Conservation (phyloP, 2,113 vertebrate genomes). For the Tychaedon coryphoeus region DNA sequence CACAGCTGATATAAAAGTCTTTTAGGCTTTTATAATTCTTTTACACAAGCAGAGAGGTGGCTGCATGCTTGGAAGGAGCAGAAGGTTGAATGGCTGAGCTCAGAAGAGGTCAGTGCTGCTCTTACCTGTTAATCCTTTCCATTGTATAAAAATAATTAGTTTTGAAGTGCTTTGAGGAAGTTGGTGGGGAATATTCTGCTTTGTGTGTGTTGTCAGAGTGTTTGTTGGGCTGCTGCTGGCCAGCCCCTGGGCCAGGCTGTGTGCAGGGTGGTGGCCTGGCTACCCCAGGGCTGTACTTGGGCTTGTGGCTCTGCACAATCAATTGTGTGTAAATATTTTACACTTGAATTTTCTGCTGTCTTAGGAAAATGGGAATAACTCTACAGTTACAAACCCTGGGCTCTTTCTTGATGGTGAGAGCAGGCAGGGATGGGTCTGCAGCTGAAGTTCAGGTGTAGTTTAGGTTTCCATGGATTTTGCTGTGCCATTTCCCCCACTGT, state of each 20-base stretch:
- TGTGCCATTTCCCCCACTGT: fast-evolving
- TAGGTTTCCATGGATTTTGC: fast-evolving
- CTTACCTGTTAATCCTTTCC: fast-evolving
- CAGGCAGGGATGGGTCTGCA: fast-evolving
- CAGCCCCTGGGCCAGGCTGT: fast-evolving
- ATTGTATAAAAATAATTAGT: fast-evolving
- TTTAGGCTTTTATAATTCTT: not conserved
- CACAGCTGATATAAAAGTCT: not conserved
- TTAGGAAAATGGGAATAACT: not conserved
- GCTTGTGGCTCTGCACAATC: not conserved
- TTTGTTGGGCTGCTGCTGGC: not conserved
- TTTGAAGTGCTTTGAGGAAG: not conserved
- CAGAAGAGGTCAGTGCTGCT: not conserved
- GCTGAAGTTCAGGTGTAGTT: fast-evolving
- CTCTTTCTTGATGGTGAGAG: no score
- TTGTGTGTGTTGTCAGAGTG: fast-evolving
- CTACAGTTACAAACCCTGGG: fast-evolving
- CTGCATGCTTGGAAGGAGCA: fast-evolving
- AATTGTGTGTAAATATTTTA: fast-evolving
- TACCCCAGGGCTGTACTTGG: fast-evolving
- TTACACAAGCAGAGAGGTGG: fast-evolving
- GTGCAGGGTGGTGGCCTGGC: not conserved
- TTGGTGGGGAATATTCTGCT: fast-evolving
- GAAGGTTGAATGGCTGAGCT: fast-evolving
- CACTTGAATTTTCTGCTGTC: fast-evolving